Base-by-base conservation (phyloP, 2,113 vertebrate genomes). In the Lanius ludovicianus region DNA sequence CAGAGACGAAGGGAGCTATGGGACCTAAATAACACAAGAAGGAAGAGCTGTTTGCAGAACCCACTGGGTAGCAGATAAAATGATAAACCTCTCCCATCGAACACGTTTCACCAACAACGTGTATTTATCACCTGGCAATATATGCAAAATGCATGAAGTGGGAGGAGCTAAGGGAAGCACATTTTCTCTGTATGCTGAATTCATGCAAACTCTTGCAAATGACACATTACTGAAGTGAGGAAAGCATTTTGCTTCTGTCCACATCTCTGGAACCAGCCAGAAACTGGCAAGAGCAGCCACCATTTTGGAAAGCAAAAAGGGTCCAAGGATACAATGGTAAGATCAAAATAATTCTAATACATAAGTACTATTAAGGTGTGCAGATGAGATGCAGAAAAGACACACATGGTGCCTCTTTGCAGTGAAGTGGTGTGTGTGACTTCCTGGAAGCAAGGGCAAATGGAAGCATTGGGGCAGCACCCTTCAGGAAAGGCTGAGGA, bases 381-480 rank as follows among this genome's bases (percentile, higher is more conserved):
- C 24, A 77, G n/a, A 41, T 15, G 8, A 87, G 25, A 39, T 1
- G 2, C 3, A 53, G 30, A 71, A 15, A 50, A 39, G 41, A 77
- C 20, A 53, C 5, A 3, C 0, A 1, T 2, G 10, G 12, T 52
- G 11, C 27, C 41, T 87, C 33, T 53, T 49, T 2, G 1, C 8
- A 81, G 18, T 6, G 0, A 84, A 20, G 6, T 11, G 9, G 23
- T 21, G 7, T 1, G 0, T 4, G 6, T 10, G 33, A 64, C 33
- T 47, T 16, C 19, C 35, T 49, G 30, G 31, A 52, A 70, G 8
- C 30, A 56, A 75, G 39, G 19, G 18, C 41, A 42, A 12, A 2
- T 3, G 12, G 39, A 73, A 73, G 27, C 27, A 57, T 28, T 33
- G 30, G 7, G 4, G 2, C 18, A 59, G 27, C 7, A 9, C 5